Conservation (phyloP, 1,140 invertebrate genomes). For the Pantala flavescens region DNA sequence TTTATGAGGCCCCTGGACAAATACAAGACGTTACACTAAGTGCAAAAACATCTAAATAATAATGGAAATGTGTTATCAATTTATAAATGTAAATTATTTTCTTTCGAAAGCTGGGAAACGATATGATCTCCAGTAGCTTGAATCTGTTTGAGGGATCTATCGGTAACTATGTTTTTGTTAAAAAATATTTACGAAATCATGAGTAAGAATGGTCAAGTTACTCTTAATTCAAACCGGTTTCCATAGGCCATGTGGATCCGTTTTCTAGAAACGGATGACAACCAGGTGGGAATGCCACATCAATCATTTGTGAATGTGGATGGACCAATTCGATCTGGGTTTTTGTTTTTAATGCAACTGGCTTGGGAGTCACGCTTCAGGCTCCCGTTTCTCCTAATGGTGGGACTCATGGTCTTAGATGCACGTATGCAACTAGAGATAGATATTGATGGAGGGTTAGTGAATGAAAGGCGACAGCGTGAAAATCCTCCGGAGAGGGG, state of each 20-base stretch:
- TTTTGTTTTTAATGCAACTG: constrained; percentile 44
- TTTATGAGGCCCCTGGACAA: too few relatives aligned
- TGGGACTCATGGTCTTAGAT: constrained; percentile 44
- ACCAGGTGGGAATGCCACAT: not conserved
- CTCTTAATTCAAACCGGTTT: too few relatives aligned
- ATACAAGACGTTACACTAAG: too few relatives aligned
- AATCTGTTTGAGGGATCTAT: too few relatives aligned
- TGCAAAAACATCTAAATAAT: too few relatives aligned
- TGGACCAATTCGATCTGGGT: constrained; percentile 20
- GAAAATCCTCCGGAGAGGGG: not conserved
- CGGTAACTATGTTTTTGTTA: too few relatives aligned
- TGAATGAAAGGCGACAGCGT: not conserved
- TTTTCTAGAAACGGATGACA: constrained; percentile 2
- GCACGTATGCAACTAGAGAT: constrained; percentile 44
- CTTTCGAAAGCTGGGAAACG: too few relatives aligned
- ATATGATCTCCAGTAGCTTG: too few relatives aligned
- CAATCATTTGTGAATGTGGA: constrained; percentile 11
- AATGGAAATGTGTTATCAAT: too few relatives aligned
- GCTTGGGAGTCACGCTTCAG: constrained; percentile 46
- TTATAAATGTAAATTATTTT: too few relatives aligned
- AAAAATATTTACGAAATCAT: too few relatives aligned
- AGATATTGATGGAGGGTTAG: constrained; percentile 30
- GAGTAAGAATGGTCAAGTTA: too few relatives aligned
- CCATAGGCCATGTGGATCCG: not conserved
- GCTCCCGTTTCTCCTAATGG: constrained; percentile 44